Base-by-base conservation (phyloP, 2,888 invertebrate species). In the Ametastegia equiseti region DNA sequence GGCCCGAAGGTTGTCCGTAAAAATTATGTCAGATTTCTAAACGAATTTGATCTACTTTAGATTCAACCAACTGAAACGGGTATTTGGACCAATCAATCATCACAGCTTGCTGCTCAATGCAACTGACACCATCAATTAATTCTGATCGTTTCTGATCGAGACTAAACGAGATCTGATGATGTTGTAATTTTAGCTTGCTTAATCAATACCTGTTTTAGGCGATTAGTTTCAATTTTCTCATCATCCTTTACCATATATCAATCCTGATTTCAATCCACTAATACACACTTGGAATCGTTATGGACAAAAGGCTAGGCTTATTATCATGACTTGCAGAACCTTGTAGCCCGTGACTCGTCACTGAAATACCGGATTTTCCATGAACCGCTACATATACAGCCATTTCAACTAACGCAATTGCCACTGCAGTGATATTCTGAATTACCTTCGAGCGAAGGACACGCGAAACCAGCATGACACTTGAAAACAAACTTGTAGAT, bases 281-380 rank as follows among this genome's bases (percentile, higher is more conserved):
- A 73, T 15, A 27, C 19, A 5, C 19, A 23, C 7, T 30, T 15
- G 71, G 11, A 47, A 71, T 71, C 11, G 47, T 30, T 30, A 15
- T 5, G 27, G 27, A 47, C 30, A 71, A 47, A 27, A 71, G 30
- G 45, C 23, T 15, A 71, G 45, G 60, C 30, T 60, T 30, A 30
- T 19, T 71, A 15, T n/a, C n/a, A n/a, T 71, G 71, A 47, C 71
- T 71, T 45, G 71, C 71, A 71, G 27, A 71, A 71, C 19, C 36
- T 47, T n/a, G 23, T 23, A 33, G 30, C 39, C 73, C 54, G 50
- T 54, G 19, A 75, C 50, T 75, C 36, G 33, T 33, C 54, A 75
- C 50, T 75, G 11, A 33, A 54, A 50, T 54, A 75, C 50, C 13
- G 19, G 11, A 33, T 50, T 54, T 36, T 30, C 23, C n/a, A 45